Percentiles rank a stretch among this genome's conserved stretches.
These are phyloP conservation scores for Lynx canadensis DNA, from an alignment of 2,113 vertebrate species.

Conservation along the genomic window DNA sequence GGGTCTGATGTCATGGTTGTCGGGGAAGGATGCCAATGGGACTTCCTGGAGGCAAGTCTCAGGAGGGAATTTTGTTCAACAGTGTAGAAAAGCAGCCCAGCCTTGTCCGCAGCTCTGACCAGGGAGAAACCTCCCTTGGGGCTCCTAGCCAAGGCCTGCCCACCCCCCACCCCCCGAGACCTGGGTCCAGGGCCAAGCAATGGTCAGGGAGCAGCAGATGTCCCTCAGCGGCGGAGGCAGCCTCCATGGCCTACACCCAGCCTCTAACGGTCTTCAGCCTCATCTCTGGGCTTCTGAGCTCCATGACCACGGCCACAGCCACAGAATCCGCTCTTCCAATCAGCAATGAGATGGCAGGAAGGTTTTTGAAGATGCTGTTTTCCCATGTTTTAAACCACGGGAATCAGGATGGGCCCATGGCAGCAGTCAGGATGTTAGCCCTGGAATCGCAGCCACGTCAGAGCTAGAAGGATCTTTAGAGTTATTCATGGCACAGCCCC, in stretches of 20 bases:
- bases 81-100: neutral
- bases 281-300: neutral
- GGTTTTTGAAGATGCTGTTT: neutral
- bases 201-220: neutral
- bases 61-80: constrained; percentile 18
- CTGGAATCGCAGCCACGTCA: neutral
- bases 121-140: neutral
- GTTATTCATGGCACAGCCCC: neutral
- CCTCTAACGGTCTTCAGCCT: neutral
- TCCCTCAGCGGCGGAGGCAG: neutral
- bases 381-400: neutral
- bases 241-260: neutral
- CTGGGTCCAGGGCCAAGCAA: neutral
- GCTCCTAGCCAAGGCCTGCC: neutral
- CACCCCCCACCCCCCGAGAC: neutral
- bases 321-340: neutral
- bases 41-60: constrained; percentile 51
- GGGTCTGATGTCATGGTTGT: neutral
- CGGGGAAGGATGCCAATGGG: neutral
- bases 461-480: neutral
- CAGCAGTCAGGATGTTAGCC: neutral
- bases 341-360: neutral
- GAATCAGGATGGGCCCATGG: neutral
- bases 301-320: neutral
- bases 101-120: neutral